Evolutionary conservation across 2,888 invertebrate genomes (phyloP), one percentile per base, ranked within the genome.

Genomic region (Campaea margaritaria): DNA sequence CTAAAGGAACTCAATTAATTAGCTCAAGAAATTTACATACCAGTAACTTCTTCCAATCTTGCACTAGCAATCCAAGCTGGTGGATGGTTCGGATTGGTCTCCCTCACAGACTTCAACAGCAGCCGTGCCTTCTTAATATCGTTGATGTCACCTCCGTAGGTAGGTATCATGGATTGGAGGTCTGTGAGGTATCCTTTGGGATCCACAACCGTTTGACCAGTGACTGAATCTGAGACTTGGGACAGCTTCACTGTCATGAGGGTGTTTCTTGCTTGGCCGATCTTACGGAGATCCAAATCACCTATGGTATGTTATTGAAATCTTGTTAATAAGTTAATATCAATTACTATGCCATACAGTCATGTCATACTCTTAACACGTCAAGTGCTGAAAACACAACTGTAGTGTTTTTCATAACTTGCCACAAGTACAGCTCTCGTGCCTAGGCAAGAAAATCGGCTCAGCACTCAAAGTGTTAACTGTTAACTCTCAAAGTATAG

Each of bases 41-140:
- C 99, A 21, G 98, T 99, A 8, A 99, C 99, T 93, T 99, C 99
- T 85, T 99, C 99, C 54, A 99, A 93, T 67, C 99, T 94, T 0
- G 99, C 99, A 67, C 99, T 99, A 11, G 99, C 99, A 72, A 99
- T 98, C 99, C 99, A 99, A 8, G 99, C 99, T 0, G 99, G 99
- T 0, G 99, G 99, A 93, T 99, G 99, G 83, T 99, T 99, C 0
- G 99, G 99, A 92, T 99, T 99, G 0, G 99, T 99, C 81, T 97
- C 97, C 49, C 99, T 93, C 0, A 99, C 99, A 49, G 99, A 99
- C 83, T 99, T 99, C 41, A 99, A 86, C 41, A 99, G 87, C 55
- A 99, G 89, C 57, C 99, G 93, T 0, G 99, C 99, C 83, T 99
- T 99, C 84, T 99, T 99, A 12, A 99, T 99, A 79, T 99, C 99